Evolutionary conservation across 64 coral and sea anemone species (phyloP).

Genomic region (Montipora efflorescens): DNA sequence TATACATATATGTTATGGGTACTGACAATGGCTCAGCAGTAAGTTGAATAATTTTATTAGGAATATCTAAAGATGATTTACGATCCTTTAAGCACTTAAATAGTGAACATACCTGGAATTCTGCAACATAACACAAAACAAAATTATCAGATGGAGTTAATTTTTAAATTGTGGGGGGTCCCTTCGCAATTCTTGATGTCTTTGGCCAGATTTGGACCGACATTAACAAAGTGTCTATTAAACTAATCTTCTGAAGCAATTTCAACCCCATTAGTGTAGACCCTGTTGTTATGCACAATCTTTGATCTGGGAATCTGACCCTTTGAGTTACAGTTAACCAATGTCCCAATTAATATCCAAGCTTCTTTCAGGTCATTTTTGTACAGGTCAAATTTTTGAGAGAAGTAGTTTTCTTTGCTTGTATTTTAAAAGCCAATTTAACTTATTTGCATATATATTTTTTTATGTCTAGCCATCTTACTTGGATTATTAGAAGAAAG

Average conservation of each 20-base stretch:
- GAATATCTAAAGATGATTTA: neutral
- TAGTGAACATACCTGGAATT: slow-evolving; percentile 17
- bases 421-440: slow-evolving; percentile 20
- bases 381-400: slow-evolving; percentile 30
- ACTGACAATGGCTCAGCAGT: slow-evolving; percentile 10
- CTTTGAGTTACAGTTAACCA: slow-evolving; percentile 76
- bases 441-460: no score
- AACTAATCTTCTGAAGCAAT: slow-evolving; percentile 38
- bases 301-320: neutral
- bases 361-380: slow-evolving; percentile 52
- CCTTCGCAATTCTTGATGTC: neutral
- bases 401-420: slow-evolving; percentile 45
- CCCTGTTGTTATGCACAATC: no score
- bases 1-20: neutral
- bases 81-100: neutral
- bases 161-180: neutral
- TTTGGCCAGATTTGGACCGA: slow-evolving; percentile 61
- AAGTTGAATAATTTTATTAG: neutral
- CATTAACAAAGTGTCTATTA: slow-evolving; percentile 57
- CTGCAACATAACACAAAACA: slow-evolving; percentile 43
- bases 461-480: no score
- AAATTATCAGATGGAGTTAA: slow-evolving; percentile 30
- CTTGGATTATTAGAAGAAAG: no score
- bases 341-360: neutral
- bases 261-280: no score